Evolutionary conservation across 2,888 invertebrate species (phyloP).

Genomic region (Melanchra persicariae): DNA sequence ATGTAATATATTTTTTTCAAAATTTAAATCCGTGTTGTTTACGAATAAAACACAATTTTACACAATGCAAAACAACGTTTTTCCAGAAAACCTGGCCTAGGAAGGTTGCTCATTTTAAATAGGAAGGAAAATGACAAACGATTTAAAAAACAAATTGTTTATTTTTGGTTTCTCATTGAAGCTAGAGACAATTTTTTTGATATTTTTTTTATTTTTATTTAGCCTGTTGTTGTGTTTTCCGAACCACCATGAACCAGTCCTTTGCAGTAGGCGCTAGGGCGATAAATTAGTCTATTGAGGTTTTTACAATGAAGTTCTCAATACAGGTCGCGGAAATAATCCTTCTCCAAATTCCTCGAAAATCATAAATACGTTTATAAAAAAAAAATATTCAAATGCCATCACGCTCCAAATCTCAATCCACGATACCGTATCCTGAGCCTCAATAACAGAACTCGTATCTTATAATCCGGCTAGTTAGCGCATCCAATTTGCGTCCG

Average conservation of each 20-base stretch:
- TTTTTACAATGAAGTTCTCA: background rate
- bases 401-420: constrained; percentile 34
- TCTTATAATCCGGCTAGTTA: constrained; percentile 74
- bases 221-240: no score
- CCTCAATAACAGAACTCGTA: constrained; percentile 62
- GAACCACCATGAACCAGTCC: no score
- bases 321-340: no score
- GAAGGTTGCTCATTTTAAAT: background rate
- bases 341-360: background rate
- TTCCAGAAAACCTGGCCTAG: no score
- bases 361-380: background rate
- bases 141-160: background rate
- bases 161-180: background rate
- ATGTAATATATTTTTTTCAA: no score
- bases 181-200: background rate
- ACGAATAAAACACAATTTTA: no score
- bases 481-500: constrained; percentile 74
- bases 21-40: no score
- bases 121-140: background rate
- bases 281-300: no score
- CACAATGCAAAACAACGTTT: no score
- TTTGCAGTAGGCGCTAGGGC: no score
- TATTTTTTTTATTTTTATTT: no score
- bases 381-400: background rate
- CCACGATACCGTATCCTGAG: constrained; percentile 59